A percentile compares a stretch with the other conserved stretches of the same genome.
phyloP scores from a whole-genome alignment of 2,797 vertebrate species.

The Numenius phaeopus region DNA sequence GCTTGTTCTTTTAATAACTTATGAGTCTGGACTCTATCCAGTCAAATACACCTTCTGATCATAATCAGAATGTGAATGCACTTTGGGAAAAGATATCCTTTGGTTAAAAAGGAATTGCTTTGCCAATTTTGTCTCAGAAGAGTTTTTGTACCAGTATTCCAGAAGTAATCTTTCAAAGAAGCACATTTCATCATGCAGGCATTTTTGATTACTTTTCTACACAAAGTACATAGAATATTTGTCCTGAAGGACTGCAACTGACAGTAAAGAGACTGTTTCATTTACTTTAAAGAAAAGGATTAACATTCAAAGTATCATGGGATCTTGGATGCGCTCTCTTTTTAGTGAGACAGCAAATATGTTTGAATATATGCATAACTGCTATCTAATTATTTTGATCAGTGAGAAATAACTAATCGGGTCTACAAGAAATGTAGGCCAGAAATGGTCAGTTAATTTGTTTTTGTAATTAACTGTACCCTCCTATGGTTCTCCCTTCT shows the following conservation, averaged over 20 bases:
- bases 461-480: constrained; percentile 78
- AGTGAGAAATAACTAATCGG: constrained; percentile 63
- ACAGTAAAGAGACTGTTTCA: constrained; percentile 73
- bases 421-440: constrained; percentile 71
- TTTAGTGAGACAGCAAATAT: constrained; percentile 17
- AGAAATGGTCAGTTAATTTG: constrained; percentile 71
- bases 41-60: constrained; percentile 57
- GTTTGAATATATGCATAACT: constrained; percentile 52
- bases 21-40: constrained; percentile 13
- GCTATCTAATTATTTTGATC: constrained; percentile 62
- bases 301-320: constrained; percentile 73
- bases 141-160: constrained; percentile 46
- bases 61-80: background rate
- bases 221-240: constrained; percentile 65
- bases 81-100: constrained; percentile 25
- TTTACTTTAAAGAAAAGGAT: constrained; percentile 78
- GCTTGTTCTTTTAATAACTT: constrained; percentile 53
- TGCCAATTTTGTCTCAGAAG: constrained; percentile 55
- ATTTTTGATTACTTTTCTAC: constrained; percentile 66
- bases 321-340: constrained; percentile 14
- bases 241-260: constrained; percentile 67
- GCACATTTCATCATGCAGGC: constrained; percentile 41
- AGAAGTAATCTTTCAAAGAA: constrained; percentile 65
- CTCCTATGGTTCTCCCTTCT: constrained; percentile 26
- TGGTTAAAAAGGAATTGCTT: constrained; percentile 54